Evolutionary conservation across 1,140 invertebrate species (phyloP), one percentile per base, ranked within the genome.

Genomic region (Micrasema minimum): DNA sequence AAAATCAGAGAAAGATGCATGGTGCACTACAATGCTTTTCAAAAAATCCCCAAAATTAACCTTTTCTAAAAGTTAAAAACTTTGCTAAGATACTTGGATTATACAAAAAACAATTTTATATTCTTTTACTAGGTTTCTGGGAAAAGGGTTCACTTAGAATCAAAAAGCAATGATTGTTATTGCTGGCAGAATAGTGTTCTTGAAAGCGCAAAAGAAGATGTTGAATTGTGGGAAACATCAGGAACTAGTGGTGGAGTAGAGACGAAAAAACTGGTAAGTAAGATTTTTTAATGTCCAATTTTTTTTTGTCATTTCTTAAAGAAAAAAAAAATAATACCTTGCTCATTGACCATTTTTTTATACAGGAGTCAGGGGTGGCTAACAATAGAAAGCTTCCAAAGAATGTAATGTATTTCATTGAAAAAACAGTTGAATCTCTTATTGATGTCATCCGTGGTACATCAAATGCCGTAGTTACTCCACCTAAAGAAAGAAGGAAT

Each of bases 201-300:
- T 0, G 59, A 72, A 16, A 72, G 72, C 6, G 77, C 77, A n/a
- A n/a, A 16, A 9, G 76, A 82, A 67, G 81, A 79, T 66, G 82
- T 78, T 71, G 80, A 81, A 5, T 66, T 81, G 4, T 85, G 83
- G 83, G 81, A 83, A 51, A 78, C 83, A 5, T 82, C 81, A 0
- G 83, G 80, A 0, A 69, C 82, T 0, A 72, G 80, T 5, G 81
- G 83, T 0, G 83, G 83, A 0, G 82, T 82, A 71, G 79, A 80
- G 50, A 74, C 78, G 6, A 79, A 80, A 48, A 83, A 82, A 79
- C 81, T 82, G 75, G 37, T 74, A 68, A 35, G 20, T 31, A 31
- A 31, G 26, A 31, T 4, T 4, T 7, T 31, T n/a, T n/a, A n/a
- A n/a, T n/a, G n/a, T n/a, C n/a, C n/a, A n/a, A n/a, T n/a, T n/a